Evolutionary conservation across 2,113 vertebrate species (phyloP).

Genomic region (Coreoperca whiteheadi): DNA sequence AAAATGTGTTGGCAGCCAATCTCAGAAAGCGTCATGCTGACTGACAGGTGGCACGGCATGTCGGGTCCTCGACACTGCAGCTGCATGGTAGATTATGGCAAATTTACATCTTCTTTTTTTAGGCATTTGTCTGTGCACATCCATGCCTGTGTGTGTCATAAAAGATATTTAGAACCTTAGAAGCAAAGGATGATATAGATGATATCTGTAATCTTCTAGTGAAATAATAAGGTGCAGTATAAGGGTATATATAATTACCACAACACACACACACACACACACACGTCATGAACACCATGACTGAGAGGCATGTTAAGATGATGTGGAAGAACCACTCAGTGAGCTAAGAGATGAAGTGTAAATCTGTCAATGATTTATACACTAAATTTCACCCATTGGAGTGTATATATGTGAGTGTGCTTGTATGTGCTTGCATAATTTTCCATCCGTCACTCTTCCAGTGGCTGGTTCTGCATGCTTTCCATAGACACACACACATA

Average conservation of each 20-base stretch:
- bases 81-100: slow-evolving; percentile 1
- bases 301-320: slow-evolving; percentile 12
- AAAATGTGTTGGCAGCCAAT: slow-evolving; percentile 48
- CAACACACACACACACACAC: neutral
- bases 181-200: neutral
- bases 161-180: neutral
- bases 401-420: neutral
- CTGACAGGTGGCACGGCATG: slow-evolving; percentile 35
- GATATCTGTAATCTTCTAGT: slow-evolving; percentile 1
- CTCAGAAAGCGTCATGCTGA: slow-evolving; percentile 26
- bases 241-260: slow-evolving; percentile 11
- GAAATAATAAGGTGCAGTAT: slow-evolving; percentile 30
- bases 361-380: slow-evolving; percentile 25
- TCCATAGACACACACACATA: slow-evolving; percentile 13
- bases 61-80: slow-evolving; percentile 17
- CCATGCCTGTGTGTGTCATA: neutral
- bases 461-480: slow-evolving; percentile 9
- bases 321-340: slow-evolving; percentile 21
- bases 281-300: slow-evolving; percentile 12
- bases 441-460: neutral
- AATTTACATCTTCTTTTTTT: slow-evolving; percentile 21
- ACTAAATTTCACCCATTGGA: slow-evolving; percentile 8
- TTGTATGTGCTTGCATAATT: neutral
- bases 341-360: slow-evolving; percentile 14
- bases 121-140: neutral